Evolutionary conservation across 2,113 vertebrate species (phyloP), one percentile per base, ranked within the genome.

Genomic region (Rousettus leschenaultii): DNA sequence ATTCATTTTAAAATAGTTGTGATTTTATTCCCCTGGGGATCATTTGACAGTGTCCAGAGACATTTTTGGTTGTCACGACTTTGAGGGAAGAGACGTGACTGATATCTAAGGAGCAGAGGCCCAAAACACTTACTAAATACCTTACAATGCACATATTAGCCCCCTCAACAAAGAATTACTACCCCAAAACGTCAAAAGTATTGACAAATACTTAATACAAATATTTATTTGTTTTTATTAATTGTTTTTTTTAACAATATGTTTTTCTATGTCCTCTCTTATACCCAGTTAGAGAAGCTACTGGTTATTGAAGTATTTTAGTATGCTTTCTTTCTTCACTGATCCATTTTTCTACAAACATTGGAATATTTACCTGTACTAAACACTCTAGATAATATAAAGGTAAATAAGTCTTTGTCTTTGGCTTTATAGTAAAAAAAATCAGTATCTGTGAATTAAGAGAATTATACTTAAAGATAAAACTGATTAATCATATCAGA

Each of bases 141-240:
- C 28, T 65, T 65, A n/a, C 2, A 71, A 61, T 55, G 5, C 53
- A 53, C 70, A 86, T 30, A 2, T 75, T 30, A 71, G n/a, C 51
- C 2, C 15, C 26, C 30, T 77, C 35, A 61, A 40, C 57, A 43
- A 68, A 35, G 7, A 33, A 22, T 86, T 21, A 55, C 85, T 79
- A 22, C 4, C 24, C 6, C 14, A 30, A 55, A 28, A 66, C 43
- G 33, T 70, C 65, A 74, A 6, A 19, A 88, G 16, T 48, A 6
- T 87, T 70, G 22, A 70, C 3, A 51, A 51, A 51, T 51, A 16
- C 15, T 51, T 51, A 92, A n/a, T 61, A 43, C 14, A 77, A 85
- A 65, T 86, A 88, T 26, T 38, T 89, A 43, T 73, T 97, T 43
- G 8, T 51, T 35, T 94, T 94, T 83, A 77, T 66, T 93, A 55